phyloP scores from a whole-genome alignment of 1,140 invertebrate species.

The Capitella teleta region DNA sequence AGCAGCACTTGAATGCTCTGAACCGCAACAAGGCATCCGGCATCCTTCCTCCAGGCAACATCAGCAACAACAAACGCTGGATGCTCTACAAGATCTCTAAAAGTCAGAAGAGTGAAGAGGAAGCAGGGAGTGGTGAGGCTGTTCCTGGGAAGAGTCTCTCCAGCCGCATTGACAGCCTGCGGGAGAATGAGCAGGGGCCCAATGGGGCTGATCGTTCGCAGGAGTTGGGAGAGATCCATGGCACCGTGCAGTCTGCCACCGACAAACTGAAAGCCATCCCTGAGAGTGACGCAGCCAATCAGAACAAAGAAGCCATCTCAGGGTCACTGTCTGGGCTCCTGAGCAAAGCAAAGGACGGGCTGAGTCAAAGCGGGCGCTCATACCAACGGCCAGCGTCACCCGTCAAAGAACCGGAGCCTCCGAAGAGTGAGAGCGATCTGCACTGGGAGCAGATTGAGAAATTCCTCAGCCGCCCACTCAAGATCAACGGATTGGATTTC shows the following conservation, averaged over 20 bases:
- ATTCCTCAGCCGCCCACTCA: slow-evolving; percentile 66
- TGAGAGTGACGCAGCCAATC: neutral
- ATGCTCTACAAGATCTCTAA: slow-evolving; percentile 3
- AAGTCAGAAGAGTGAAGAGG: neutral
- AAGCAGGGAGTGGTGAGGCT: neutral
- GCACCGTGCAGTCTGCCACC: neutral
- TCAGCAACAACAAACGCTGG: slow-evolving; percentile 47
- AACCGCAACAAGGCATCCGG: neutral
- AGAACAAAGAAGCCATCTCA: neutral
- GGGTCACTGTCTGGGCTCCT: slow-evolving; percentile 51
- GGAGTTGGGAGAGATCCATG: no score
- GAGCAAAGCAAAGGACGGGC: slow-evolving; percentile 81
- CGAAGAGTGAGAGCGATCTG: slow-evolving; percentile 83
- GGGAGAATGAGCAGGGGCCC: neutral
- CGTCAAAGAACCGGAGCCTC: slow-evolving; percentile 48
- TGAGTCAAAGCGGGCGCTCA: slow-evolving; percentile 32
- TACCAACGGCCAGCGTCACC: slow-evolving; percentile 21
- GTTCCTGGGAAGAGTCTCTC: neutral
- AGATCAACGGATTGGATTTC: slow-evolving; percentile 91
- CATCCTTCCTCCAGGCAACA: slow-evolving; percentile 1
- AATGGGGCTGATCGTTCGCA: neutral
- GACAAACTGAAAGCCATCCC: neutral
- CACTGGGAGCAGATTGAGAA: slow-evolving; percentile 87
- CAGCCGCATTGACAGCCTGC: neutral
- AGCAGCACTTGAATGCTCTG: no score